These are phyloP conservation scores for Paratrypauchen microcephalus DNA, from an alignment of 2,797 vertebrate genomes.

Conservation along the genomic window DNA sequence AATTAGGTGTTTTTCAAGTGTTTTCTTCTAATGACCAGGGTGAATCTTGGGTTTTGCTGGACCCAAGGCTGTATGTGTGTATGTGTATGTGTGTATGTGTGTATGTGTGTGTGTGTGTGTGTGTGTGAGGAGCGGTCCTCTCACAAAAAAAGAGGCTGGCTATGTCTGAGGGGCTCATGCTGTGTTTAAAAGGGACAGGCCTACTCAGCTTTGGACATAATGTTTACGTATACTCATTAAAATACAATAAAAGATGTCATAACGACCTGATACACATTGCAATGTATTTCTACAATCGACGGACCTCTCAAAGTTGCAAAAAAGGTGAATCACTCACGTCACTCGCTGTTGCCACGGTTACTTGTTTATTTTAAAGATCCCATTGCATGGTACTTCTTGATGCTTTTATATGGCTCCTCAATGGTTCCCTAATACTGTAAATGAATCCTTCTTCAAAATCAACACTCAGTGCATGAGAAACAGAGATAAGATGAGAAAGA, in stretches of 20 bases:
- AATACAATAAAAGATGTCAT: neutral
- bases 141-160: neutral
- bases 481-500: too few relatives aligned
- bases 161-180: neutral
- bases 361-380: too few relatives aligned
- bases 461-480: too few relatives aligned
- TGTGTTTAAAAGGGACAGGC: neutral
- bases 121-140: slow-evolving; percentile 41
- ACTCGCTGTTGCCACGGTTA: slow-evolving; percentile 45
- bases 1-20: slow-evolving; percentile 15
- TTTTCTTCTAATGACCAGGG: slow-evolving; percentile 32
- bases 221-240: neutral
- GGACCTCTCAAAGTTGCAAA: neutral
- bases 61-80: slow-evolving; percentile 52
- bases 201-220: neutral
- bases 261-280: too few relatives aligned
- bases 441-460: too few relatives aligned
- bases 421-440: too few relatives aligned
- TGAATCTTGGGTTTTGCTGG: slow-evolving; percentile 42
- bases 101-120: slow-evolving; percentile 53
- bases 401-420: too few relatives aligned
- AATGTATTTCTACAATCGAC: too few relatives aligned
- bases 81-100: slow-evolving; percentile 49
- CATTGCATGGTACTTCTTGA: too few relatives aligned
- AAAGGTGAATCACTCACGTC: neutral